Evolutionary conservation across 1,140 invertebrate species (phyloP).

Genomic region (Pseudomyrmex pallidus): DNA sequence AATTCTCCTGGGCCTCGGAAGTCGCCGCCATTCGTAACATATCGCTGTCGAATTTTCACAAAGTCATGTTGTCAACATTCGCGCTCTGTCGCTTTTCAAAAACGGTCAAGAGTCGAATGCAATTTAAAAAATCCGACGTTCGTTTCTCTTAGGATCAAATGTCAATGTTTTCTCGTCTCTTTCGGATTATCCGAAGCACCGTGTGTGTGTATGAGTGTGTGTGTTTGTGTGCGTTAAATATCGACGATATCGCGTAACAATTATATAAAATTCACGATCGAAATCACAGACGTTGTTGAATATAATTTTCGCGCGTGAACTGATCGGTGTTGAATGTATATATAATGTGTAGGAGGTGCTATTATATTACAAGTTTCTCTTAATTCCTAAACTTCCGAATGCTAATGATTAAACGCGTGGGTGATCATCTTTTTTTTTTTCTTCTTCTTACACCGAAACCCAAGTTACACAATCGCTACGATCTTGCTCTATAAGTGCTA

Average conservation of each 20-base stretch:
- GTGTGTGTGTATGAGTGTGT: background rate
- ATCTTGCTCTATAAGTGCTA: conserved; percentile 37
- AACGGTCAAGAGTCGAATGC: background rate
- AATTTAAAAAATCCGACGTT: background rate
- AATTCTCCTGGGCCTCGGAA: conserved; percentile 72
- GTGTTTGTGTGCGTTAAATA: background rate
- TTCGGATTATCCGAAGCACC: background rate
- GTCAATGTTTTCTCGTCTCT: conserved; percentile 27
- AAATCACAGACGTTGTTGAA: conserved; percentile 40
- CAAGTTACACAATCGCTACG: conserved; percentile 13
- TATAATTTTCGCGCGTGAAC: background rate
- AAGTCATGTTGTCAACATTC: conserved; percentile 5
- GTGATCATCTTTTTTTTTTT: conserved; percentile 21
- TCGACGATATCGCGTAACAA: background rate
- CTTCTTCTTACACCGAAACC: background rate
- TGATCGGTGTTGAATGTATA: background rate
- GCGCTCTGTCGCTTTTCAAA: conserved; percentile 4
- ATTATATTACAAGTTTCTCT: conserved; percentile 1
- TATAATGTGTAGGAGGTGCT: background rate
- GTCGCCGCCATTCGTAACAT: conserved; percentile 70
- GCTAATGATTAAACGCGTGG: conserved; percentile 39
- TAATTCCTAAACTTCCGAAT: conserved; percentile 29
- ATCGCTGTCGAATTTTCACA: conserved; percentile 46
- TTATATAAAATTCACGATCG: conserved; percentile 14
- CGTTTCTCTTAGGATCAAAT: background rate